phyloP scores from a whole-genome alignment of 2,888 invertebrate genomes.

The Patella caerulea region DNA sequence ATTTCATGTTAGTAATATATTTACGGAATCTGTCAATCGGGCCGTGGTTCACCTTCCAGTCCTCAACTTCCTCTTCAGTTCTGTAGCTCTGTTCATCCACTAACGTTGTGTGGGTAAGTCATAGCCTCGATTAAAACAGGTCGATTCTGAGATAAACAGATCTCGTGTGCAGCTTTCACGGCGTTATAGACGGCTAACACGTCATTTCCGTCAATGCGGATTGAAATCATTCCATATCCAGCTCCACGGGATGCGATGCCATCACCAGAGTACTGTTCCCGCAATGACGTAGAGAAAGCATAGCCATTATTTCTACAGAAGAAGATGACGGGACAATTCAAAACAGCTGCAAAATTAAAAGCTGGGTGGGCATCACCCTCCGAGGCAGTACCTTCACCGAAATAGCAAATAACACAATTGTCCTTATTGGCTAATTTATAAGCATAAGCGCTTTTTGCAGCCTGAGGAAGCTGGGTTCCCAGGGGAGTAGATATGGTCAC shows the following conservation, averaged over 20 bases:
- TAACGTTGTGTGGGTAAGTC: constrained; percentile 98
- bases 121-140: constrained; percentile 97
- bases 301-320: constrained; percentile 99
- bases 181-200: constrained; percentile 94
- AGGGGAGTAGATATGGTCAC: constrained; percentile 96
- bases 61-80: constrained; percentile 69
- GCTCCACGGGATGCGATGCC: constrained; percentile 92
- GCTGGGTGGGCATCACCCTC: constrained; percentile 99
- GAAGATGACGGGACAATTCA: constrained; percentile 93
- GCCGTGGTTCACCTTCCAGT: constrained; percentile 87
- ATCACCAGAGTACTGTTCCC: constrained; percentile 96
- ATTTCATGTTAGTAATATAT: constrained; percentile 83
- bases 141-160: constrained; percentile 80
- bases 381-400: constrained; percentile 89
- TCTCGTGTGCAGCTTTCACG: constrained; percentile 83
- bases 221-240: constrained; percentile 88
- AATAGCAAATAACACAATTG: constrained; percentile 73
- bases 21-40: constrained; percentile 86
- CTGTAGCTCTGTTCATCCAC: constrained; percentile 98
- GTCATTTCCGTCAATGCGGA: constrained; percentile 97
- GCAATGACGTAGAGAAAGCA: constrained; percentile 95
- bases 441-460: constrained; percentile 90
- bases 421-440: constrained; percentile 83
- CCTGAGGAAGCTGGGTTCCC: constrained; percentile 96
- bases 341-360: constrained; percentile 97